Conservation (phyloP, 2,113 vertebrate species). For the Chionomys nivalis region DNA sequence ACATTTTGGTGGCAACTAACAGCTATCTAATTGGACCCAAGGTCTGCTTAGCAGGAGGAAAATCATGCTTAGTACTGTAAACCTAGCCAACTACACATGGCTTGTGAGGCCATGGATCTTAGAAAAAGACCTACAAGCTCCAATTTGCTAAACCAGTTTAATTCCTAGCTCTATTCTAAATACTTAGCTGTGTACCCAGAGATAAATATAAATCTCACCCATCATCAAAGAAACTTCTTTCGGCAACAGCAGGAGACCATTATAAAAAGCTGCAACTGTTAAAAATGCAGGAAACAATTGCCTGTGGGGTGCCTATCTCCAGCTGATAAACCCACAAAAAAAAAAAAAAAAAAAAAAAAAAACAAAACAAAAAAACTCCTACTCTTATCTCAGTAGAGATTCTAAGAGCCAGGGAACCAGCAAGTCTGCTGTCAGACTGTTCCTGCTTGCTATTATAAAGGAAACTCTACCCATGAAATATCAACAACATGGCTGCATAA, state of each 20-base stretch:
- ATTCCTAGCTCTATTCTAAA: background rate
- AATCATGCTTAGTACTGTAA: background rate
- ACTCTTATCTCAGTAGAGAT: background rate
- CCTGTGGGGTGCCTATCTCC: background rate
- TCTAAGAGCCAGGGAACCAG: background rate
- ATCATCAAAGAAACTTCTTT: background rate
- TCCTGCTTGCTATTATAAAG: background rate
- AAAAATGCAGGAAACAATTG: background rate
- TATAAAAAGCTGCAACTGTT: background rate
- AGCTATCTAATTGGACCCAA: background rate
- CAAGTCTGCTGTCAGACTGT: background rate
- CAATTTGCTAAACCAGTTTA: background rate
- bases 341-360: no score
- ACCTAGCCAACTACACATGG: background rate
- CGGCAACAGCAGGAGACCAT: background rate
- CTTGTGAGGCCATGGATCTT: background rate
- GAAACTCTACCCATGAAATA: background rate
- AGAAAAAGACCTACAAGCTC: background rate
- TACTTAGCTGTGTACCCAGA: background rate
- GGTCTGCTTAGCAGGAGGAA: background rate
- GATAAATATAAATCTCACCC: background rate
- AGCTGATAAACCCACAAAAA: background rate
- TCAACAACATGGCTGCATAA: background rate
- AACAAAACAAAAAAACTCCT: background rate
- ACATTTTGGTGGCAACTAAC: background rate